Evolutionary conservation across 1,140 invertebrate genomes (phyloP), one percentile per base, ranked within the genome.

Genomic region (Cotesia chilonis): DNA sequence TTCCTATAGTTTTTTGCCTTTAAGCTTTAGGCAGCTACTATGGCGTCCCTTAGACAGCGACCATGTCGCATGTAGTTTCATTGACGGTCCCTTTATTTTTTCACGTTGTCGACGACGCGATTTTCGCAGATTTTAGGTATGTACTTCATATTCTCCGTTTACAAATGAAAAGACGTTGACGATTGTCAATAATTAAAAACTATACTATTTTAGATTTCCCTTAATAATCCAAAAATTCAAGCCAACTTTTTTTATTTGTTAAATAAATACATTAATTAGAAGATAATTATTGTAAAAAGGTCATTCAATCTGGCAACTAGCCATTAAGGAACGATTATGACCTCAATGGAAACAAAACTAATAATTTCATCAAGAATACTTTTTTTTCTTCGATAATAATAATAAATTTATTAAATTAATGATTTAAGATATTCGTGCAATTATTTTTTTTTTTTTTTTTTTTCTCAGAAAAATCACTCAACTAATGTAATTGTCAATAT

Each of bases 71-170:
- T 76, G 73, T 78, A 73, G 72, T 76, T 79, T 74, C 72, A 75
- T 77, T 75, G 69, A 74, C 74, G 73, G 64, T 67, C 64, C 61
- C 71, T 76, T 73, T 73, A 77, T 75, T 52, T 14, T 41, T 38
- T 12, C 38, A 64, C 20, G 68, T 52, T 63, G 6, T 66, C 35
- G 57, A 63, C 12, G 3, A 60, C 38, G 74, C 69, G 73, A 76
- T 76, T 80, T 80, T 78, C 75, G 76, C 76, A 36, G 74, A 78
- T 76, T 79, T 78, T 72, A 78, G 78, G 41, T 47, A 47, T 47
- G 78, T 77, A 74, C 68, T 70, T 74, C 55, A 28, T 69, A 70
- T 70, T 47, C 41, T 60, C 37, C 55, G 64, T 65, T 71, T 73
- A 64, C 52, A 68, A 65, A 28, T 64, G 55, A 61, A 61, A 59